Conservation (phyloP, 2,797 vertebrate genomes). For the Chloroceryle inda region DNA sequence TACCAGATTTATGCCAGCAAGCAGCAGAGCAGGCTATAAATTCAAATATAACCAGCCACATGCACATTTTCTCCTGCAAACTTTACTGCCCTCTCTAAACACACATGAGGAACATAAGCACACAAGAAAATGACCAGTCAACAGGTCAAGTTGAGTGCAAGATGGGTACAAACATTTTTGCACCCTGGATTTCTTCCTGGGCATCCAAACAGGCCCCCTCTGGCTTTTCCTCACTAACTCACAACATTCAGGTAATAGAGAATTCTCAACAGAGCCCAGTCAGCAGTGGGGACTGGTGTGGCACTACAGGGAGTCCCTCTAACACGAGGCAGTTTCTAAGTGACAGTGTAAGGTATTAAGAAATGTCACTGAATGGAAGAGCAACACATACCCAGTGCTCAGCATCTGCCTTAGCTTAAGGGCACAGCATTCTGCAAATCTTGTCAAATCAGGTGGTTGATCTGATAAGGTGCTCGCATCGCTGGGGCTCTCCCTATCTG, state of each 20-base stretch:
- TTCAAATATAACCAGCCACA: background rate
- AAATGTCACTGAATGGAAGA: background rate
- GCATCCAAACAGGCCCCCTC: background rate
- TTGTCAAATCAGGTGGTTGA: conserved; percentile 73
- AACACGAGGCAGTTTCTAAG: background rate
- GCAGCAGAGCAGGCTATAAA: background rate
- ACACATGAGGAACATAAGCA: background rate
- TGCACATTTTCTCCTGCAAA: background rate
- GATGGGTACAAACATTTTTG: background rate
- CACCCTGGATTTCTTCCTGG: background rate
- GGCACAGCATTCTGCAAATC: conserved; percentile 48
- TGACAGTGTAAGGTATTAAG: background rate
- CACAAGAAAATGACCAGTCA: background rate
- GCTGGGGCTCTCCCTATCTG: conserved; percentile 48
- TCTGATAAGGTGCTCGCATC: conserved; percentile 44
- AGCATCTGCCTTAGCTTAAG: conserved; percentile 25
- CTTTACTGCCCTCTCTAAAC: background rate
- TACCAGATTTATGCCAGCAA: background rate
- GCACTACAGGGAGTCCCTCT: background rate
- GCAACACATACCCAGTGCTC: background rate
- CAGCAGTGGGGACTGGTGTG: background rate
- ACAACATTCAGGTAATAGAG: background rate
- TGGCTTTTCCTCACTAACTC: background rate
- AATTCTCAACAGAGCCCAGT: background rate
- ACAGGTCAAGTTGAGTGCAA: background rate